Evolutionary conservation across 37 sponge, comb jelly and placozoan species (phyloP).

Genomic region (Corticium candelabrum): DNA sequence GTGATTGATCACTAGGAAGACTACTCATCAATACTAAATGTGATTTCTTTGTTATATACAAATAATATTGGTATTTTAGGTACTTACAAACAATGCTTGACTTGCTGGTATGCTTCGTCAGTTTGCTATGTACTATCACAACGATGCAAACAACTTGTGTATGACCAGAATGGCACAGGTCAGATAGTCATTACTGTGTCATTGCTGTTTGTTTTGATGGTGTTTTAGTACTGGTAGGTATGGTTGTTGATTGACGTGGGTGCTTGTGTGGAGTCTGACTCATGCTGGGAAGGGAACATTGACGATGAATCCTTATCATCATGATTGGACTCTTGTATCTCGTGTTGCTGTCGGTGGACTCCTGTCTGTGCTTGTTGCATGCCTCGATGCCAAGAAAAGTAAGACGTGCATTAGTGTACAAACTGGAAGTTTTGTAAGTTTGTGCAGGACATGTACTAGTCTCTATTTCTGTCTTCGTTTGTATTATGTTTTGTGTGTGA

Average conservation of each 20-base stretch:
- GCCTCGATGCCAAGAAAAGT: conserved; percentile 78
- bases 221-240: too few relatives aligned
- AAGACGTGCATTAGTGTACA: too few relatives aligned
- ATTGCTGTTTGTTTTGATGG: too few relatives aligned
- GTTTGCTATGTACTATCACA: conserved; percentile 93
- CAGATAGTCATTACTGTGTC: too few relatives aligned
- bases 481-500: too few relatives aligned
- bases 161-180: conserved; percentile 96
- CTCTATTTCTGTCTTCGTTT: too few relatives aligned
- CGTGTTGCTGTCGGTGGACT: conserved; percentile 83
- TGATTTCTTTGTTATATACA: too few relatives aligned
- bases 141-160: conserved; percentile 79
- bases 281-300: conserved; percentile 96
- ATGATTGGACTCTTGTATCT: conserved; percentile 71
- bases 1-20: too few relatives aligned
- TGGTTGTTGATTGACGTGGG: too few relatives aligned
- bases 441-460: too few relatives aligned
- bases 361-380: conserved; percentile 53
- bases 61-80: conserved; percentile 13
- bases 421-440: too few relatives aligned
- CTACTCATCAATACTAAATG: too few relatives aligned
- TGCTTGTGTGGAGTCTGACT: conserved; percentile 49
- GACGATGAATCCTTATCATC: conserved; percentile 88
- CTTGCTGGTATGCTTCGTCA: conserved; percentile 84
- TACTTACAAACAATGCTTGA: conserved; percentile 93